Evolutionary conservation across 30 jellyfish, hydroid and myxozoan genomes (phyloP), one percentile per base, ranked within the genome.

Genomic region (Pseudorhiza aurosa): DNA sequence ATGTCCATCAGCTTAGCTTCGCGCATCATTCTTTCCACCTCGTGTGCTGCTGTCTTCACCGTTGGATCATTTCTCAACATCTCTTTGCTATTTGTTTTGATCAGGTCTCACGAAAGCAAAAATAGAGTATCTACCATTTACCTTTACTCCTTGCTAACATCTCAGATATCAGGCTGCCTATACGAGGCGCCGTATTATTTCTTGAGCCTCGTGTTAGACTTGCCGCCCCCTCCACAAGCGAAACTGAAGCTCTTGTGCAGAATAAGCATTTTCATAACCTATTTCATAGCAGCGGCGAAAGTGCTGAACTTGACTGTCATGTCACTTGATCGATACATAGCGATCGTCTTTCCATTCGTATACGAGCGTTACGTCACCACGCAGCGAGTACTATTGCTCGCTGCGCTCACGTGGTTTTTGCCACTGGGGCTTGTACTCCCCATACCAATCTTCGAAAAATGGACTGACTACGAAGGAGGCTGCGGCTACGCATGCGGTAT

Each of bases 161-260:
- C 40, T 32, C 88, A 75, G 65, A 39, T 75, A 2, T 5, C 45
- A 4, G 89, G 75, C 17, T 60, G 89, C n/a, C 58, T 77, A 15
- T 59, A 45, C 29, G 89, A 60, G 40, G 73, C 58, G 21, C 89
- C 89, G 12, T 77, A 77, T 27, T 77, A 60, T 36, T 35, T 62
- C 44, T 26, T 77, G 14, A 77, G 89, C 73, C 33, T 77, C 8
- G 77, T 44, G 15, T 12, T 77, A 40, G 43, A 28, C 1, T 30
- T 77, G 29, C 89, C 89, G 12, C 64, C 88, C 5, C 70, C 70
- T 19, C 88, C 88, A 25, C 75, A 75, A 27, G 78, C 58, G 32
- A 63, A 29, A 29, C 58, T 33, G 33, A 29, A 42, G 28, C 19
- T 51, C 4, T 69, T 36, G 6, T 75, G 88, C 78, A 56, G 79